Base-by-base conservation (phyloP, 2,888 invertebrate species). In the Ptychoptera albimana region DNA sequence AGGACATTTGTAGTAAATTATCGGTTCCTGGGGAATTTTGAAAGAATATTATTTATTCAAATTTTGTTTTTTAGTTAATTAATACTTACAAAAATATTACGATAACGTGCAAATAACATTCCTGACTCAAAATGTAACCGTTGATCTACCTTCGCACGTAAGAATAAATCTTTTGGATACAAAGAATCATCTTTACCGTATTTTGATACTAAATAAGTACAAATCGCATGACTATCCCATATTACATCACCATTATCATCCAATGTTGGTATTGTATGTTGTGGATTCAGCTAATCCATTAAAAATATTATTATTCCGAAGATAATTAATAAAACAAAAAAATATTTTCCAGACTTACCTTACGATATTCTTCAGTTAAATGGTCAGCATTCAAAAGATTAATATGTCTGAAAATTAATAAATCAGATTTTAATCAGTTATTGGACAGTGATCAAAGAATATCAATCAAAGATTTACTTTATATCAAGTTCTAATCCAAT, bases 111-210 rank as follows among this genome's bases (percentile, higher is more conserved):
- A 48, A 68, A 72, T 1, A 72, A 53, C 6, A 61, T 56, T 34
- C 68, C 67, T 7, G 64, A 60, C 45, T 75, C 69, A 49, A 72
- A 73, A 51, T 68, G 64, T 8, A 75, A 54, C 34, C 67, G 59
- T 48, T 69, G 67, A 52, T 72, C 62, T n/a, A 78, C 60, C 6
- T 61, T 47, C 1, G 71, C 71, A 38, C 75, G 62, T 48, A 61
- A 55, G 12, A 61, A 51, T 2, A 66, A 53, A 50, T 75, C 71
- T 52, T 68, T 70, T 0, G 77, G 77, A 52, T 75, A 77, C 11
- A 77, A 57, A 0, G 60, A 50, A 43, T 72, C 71, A 48, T 67
- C 57, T 47, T 67, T 64, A 1, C 64, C 69, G 52, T 74, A 76
- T 53, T 73, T 73, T 38, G 66, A 66, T 0, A 64, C 68, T 46